Conservation (phyloP, 2,888 invertebrate genomes). For the Gibbula magus region DNA sequence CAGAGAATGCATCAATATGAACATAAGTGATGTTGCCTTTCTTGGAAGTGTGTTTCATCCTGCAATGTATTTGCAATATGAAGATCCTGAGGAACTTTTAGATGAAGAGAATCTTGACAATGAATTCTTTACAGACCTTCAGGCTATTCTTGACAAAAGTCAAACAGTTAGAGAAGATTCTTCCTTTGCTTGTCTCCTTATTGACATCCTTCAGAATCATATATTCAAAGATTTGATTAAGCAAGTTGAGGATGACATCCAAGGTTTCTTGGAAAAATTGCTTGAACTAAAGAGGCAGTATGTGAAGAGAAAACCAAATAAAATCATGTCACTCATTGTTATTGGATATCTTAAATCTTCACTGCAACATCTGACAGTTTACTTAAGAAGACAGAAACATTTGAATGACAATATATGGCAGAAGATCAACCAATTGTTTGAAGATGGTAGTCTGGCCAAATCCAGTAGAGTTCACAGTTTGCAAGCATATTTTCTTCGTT, state of each 20-base stretch:
- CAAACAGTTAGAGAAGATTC: background rate
- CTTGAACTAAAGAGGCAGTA: background rate
- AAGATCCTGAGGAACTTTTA: background rate
- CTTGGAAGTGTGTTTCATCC: background rate
- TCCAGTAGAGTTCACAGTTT: background rate
- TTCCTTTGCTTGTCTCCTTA: background rate
- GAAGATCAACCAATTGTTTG: background rate
- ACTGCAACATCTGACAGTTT: background rate
- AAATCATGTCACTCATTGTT: background rate
- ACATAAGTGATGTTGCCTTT: background rate
- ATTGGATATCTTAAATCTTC: background rate
- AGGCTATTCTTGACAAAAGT: background rate
- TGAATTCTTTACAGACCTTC: background rate
- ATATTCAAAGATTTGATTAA: background rate
- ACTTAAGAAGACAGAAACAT: no score
- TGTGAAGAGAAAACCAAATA: background rate
- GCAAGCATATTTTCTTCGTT: background rate
- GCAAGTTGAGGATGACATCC: background rate
- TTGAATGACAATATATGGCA: background rate
- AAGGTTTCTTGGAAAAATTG: background rate
- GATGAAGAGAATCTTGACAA: background rate
- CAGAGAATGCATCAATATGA: no score
- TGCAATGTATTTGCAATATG: background rate
- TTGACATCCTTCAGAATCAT: background rate
- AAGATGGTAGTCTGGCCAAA: background rate